Percentiles rank a stretch among this genome's conserved stretches.
Conservation (phyloP, 2,113 vertebrate genomes). For the Murina feae region DNA sequence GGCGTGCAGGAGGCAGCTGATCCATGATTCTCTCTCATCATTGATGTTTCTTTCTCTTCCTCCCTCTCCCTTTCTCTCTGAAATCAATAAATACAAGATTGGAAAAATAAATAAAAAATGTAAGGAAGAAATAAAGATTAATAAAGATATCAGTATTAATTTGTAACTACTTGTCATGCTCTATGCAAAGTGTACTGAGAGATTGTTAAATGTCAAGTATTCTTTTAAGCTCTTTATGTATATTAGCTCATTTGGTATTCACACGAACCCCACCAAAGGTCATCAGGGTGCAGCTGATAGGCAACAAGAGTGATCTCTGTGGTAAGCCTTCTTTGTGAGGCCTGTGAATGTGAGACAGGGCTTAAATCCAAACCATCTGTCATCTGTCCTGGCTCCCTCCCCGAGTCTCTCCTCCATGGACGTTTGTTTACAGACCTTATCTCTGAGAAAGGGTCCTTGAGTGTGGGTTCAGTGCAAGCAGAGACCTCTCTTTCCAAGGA, state of each 20-base stretch:
- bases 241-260: not conserved
- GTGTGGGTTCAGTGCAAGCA: not conserved
- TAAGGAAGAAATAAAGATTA: not conserved
- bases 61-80: no score
- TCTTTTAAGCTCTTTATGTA: not conserved
- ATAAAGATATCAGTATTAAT: not conserved
- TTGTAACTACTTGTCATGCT: not conserved
- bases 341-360: not conserved
- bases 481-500: not conserved
- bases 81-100: not conserved
- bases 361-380: conserved; percentile 63
- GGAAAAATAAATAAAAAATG: not conserved
- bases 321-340: not conserved
- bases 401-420: not conserved
- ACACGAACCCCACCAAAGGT: not conserved
- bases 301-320: not conserved
- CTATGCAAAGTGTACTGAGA: not conserved
- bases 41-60: no score
- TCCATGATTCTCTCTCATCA: no score
- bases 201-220: not conserved
- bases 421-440: conserved; percentile 68
- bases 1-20: no score
- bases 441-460: conserved; percentile 36
- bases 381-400: conserved; percentile 43
- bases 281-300: not conserved